Evolutionary conservation across 1,140 invertebrate genomes (phyloP).

Genomic region (Eciton burchellii): DNA sequence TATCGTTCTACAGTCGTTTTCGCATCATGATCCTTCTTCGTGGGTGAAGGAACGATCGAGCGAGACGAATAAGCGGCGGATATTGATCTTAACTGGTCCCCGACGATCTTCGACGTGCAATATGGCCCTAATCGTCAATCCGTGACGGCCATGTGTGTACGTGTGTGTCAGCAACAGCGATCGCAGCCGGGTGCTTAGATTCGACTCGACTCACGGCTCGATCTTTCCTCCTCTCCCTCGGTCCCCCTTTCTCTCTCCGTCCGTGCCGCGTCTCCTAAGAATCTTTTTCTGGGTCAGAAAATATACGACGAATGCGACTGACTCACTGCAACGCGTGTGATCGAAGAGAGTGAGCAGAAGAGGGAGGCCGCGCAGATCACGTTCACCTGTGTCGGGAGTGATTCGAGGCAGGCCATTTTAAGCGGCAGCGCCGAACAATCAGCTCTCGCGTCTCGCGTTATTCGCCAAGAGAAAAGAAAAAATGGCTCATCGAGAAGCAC

Average conservation of each 20-base stretch:
- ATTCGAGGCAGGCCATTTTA: conserved; percentile 41
- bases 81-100: conserved; percentile 14
- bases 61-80: not conserved
- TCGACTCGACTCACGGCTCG: conserved; percentile 46
- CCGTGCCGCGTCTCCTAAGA: conserved; percentile 14
- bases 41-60: not conserved
- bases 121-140: conserved; percentile 74
- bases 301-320: conserved; percentile 66
- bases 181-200: conserved; percentile 43
- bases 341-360: too few species aligned
- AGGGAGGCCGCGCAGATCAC: conserved; percentile 20
- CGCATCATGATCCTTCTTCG: not conserved
- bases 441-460: not conserved
- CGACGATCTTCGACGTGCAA: conserved; percentile 67
- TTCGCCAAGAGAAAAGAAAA: not conserved
- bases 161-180: conserved; percentile 35
- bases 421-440: not conserved
- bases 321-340: conserved; percentile 55
- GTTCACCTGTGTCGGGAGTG: conserved; percentile 5
- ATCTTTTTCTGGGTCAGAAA: conserved; percentile 75
- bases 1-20: not conserved
- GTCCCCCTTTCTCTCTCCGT: conserved; percentile 23
- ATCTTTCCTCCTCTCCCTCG: conserved; percentile 23
- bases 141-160: conserved; percentile 66
- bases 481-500: not conserved